phyloP scores from a whole-genome alignment of 1,140 invertebrate species.

The Pseudomyrmex dendroicus region DNA sequence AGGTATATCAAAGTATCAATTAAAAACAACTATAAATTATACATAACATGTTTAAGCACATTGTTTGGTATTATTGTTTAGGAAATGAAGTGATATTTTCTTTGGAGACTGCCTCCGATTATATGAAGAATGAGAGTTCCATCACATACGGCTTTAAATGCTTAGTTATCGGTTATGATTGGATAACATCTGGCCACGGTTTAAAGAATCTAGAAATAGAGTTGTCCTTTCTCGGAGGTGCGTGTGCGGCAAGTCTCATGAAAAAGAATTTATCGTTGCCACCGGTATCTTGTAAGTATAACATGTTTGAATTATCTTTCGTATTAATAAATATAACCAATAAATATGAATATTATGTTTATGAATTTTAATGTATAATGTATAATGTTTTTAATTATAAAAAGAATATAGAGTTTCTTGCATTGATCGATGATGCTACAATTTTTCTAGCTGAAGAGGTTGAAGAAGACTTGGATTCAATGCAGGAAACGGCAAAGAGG shows the following conservation, averaged over 20 bases:
- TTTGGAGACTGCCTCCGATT: constrained; percentile 97
- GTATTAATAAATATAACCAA: constrained; percentile 2
- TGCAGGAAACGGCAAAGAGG: constrained; percentile 90
- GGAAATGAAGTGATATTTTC: constrained; percentile 98
- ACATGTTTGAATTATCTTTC: constrained; percentile 3
- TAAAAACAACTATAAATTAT: not conserved
- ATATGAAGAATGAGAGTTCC: constrained; percentile 95
- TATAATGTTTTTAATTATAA: constrained; percentile 5
- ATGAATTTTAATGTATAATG: not conserved
- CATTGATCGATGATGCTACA: not conserved
- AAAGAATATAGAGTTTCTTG: constrained; percentile 28
- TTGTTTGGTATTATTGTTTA: constrained; percentile 60
- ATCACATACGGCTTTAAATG: constrained; percentile 96
- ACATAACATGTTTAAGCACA: not conserved
- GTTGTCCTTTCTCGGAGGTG: constrained; percentile 94
- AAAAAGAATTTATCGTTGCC: constrained; percentile 93
- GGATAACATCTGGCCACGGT: constrained; percentile 87
- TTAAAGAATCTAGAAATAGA: constrained; percentile 95
- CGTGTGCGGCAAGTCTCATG: constrained; percentile 95
- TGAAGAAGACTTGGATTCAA: constrained; percentile 89
- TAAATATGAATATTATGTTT: not conserved
- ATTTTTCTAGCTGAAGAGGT: constrained; percentile 87
- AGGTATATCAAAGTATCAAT: constrained; percentile 81
- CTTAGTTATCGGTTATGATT: constrained; percentile 96
- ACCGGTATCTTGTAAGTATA: constrained; percentile 86